Conservation (phyloP, 1,140 invertebrate species). For the Archegozetes longisetosus region DNA sequence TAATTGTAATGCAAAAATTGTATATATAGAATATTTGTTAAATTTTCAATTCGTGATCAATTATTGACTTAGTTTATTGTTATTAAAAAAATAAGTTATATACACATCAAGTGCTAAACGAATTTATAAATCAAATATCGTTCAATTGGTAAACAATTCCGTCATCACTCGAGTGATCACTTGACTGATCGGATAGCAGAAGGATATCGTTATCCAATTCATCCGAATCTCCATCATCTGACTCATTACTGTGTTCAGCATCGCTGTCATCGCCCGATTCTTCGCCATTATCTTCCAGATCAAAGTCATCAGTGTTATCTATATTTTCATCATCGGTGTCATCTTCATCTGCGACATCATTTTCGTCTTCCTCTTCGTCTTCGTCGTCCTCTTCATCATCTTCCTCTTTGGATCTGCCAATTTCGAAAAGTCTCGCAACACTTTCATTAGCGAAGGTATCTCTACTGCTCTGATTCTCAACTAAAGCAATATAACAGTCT, state of each 20-base stretch:
- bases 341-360: slow-evolving; percentile 17
- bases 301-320: slow-evolving; percentile 24
- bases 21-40: not conserved
- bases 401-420: slow-evolving; percentile 32
- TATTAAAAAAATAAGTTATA: not conserved
- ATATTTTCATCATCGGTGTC: slow-evolving; percentile 13
- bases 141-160: slow-evolving; percentile 12
- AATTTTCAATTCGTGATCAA: not conserved
- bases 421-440: slow-evolving; percentile 35
- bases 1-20: not conserved
- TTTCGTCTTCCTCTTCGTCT: slow-evolving; percentile 23
- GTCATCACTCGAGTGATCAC: slow-evolving; percentile 2
- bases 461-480: slow-evolving; percentile 32
- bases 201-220: not conserved
- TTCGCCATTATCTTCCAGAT: slow-evolving; percentile 23
- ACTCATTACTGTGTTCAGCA: slow-evolving; percentile 32
- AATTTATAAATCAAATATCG: not conserved
- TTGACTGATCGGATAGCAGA: not conserved
- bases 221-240: slow-evolving; percentile 20
- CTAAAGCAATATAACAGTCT: slow-evolving; percentile 46
- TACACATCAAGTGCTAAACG: not conserved
- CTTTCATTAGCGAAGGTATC: slow-evolving; percentile 24
- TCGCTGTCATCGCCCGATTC: slow-evolving; percentile 31
- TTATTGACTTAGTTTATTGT: not conserved
- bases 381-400: slow-evolving; percentile 34